These are phyloP conservation scores for Drosophila lowei DNA, from an alignment of 1,140 invertebrate species.

Conservation along the genomic window DNA sequence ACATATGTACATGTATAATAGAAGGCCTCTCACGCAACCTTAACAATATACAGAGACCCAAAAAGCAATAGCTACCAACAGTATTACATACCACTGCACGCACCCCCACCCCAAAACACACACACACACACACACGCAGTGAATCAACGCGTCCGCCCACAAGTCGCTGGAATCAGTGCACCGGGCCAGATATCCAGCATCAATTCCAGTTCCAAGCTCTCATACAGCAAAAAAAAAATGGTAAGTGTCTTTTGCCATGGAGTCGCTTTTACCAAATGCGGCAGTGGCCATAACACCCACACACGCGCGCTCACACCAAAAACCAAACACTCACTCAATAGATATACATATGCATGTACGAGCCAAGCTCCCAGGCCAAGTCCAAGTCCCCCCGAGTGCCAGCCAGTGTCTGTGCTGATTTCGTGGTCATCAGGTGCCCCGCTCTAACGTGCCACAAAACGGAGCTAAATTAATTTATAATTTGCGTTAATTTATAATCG, in stretches of 20 bases:
- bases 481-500: too few relatives aligned
- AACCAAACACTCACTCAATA: too few relatives aligned
- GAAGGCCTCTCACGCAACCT: conserved; percentile 13
- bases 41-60: conserved; percentile 10
- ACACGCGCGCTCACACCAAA: conserved; percentile 1
- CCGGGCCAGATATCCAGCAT: conserved; percentile 3
- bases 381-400: conserved; percentile 7
- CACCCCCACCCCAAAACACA: neutral
- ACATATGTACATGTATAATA: neutral
- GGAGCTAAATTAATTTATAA: too few relatives aligned
- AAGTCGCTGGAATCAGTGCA: conserved; percentile 30
- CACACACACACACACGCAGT: conserved; percentile 2
- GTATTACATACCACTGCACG: conserved; percentile 10
- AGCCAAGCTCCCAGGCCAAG: conserved; percentile 3
- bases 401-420: conserved; percentile 24
- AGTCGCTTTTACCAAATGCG: conserved; percentile 37
- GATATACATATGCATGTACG: too few relatives aligned
- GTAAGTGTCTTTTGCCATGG: conserved; percentile 36
- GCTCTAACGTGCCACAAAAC: too few relatives aligned
- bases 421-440: conserved; percentile 28
- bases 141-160: conserved; percentile 24
- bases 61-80: conserved; percentile 13
- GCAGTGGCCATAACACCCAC: conserved; percentile 29
- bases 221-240: conserved; percentile 11
- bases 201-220: too few relatives aligned